A percentile compares a stretch with the other conserved stretches of the same genome.
Conservation (phyloP, 2,797 vertebrate genomes). For the Apogon hyalosoma region DNA sequence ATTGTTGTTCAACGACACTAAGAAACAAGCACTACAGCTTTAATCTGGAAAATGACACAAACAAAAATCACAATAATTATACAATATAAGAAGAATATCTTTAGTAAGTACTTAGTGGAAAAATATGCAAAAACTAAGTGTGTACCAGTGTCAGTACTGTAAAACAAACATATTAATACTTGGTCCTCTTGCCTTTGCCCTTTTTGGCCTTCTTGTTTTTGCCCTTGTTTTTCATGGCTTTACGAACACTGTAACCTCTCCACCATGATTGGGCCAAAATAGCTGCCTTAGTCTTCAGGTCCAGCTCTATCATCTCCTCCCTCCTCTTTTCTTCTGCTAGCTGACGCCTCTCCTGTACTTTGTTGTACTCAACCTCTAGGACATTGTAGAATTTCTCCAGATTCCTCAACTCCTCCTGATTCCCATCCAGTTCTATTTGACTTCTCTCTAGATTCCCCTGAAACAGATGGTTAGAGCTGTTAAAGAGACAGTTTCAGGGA, state of each 20-base stretch:
- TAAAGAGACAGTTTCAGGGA: background rate
- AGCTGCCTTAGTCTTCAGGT: constrained; percentile 81
- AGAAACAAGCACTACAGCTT: too few species aligned
- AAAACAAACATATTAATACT: too few species aligned
- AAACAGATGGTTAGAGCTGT: background rate
- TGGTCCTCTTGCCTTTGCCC: constrained; percentile 76
- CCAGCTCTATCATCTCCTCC: constrained; percentile 76
- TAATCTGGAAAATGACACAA: too few species aligned
- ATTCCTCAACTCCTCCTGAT: constrained; percentile 80
- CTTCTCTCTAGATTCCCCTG: constrained; percentile 84
- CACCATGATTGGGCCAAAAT: constrained; percentile 88
- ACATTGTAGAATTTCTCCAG: constrained; percentile 73
- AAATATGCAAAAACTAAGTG: too few species aligned
- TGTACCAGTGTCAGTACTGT: too few species aligned
- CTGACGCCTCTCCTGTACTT: constrained; percentile 83
- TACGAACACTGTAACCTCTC: constrained; percentile 89
- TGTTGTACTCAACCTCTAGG: constrained; percentile 82
- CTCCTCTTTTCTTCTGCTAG: constrained; percentile 70
- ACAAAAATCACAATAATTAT: too few species aligned
- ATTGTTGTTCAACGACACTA: too few species aligned
- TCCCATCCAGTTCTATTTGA: constrained; percentile 61
- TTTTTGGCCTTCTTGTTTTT: constrained; percentile 80
- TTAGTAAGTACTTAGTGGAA: too few species aligned
- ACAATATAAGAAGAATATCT: too few species aligned
- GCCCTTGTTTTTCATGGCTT: constrained; percentile 78